Conservation (phyloP, 2,888 invertebrate genomes). For the Macrosoma leucophasiata region DNA sequence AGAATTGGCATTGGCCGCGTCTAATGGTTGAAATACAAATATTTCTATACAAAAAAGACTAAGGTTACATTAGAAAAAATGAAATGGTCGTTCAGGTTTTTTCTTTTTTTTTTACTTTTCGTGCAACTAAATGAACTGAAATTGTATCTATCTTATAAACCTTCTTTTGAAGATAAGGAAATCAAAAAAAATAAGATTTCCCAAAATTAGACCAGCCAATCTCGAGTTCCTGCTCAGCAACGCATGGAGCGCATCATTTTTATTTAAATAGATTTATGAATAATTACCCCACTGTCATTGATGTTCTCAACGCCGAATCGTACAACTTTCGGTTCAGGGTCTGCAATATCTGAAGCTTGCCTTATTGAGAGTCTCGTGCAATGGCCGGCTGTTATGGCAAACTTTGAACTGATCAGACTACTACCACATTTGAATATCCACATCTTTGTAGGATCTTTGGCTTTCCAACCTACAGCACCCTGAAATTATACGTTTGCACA, state of each 20-base stretch:
- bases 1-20: constrained; percentile 1
- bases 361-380: constrained; percentile 50
- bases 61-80: too few species aligned
- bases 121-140: neutral
- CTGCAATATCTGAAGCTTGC: constrained; percentile 32
- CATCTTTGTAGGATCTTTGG: constrained; percentile 28
- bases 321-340: constrained; percentile 38
- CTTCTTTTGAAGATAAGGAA: too few species aligned
- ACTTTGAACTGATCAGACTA: constrained; percentile 76
- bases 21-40: neutral
- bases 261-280: neutral
- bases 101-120: neutral
- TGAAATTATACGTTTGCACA: constrained; percentile 18
- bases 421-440: constrained; percentile 76
- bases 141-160: neutral
- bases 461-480: constrained; percentile 47
- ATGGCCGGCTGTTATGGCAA: constrained; percentile 81
- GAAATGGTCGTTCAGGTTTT: too few species aligned
- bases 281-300: constrained; percentile 11
- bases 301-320: constrained; percentile 38
- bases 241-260: neutral
- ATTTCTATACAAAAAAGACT: neutral
- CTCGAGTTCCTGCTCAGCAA: neutral
- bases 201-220: too few species aligned
- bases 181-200: too few species aligned